Evolutionary conservation across 1,140 invertebrate genomes (phyloP).

Genomic region (Drosophila subpulchrella): DNA sequence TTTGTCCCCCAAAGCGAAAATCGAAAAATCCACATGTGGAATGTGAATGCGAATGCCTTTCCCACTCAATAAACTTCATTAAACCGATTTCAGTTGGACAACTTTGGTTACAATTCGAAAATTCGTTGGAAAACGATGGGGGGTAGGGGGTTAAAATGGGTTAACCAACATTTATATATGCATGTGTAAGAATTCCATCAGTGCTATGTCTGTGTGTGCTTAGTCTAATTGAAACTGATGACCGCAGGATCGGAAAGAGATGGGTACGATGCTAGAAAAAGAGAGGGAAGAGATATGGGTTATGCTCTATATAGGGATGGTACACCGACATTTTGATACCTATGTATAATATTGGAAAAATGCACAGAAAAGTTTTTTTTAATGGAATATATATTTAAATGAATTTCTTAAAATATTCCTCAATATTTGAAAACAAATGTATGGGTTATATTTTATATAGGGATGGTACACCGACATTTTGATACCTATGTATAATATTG

Average conservation of each 20-base stretch:
- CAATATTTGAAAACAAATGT: no score
- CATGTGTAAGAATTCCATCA: constrained; percentile 12
- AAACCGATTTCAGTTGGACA: constrained; percentile 35
- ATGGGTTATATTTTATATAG: no score
- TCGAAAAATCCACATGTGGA: constrained; percentile 16
- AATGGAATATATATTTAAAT: no score
- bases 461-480: no score
- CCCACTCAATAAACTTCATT: constrained; percentile 52
- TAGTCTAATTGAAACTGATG: constrained; percentile 59
- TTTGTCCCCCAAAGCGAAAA: neutral
- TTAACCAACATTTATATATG: constrained; percentile 39
- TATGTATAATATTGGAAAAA: neutral
- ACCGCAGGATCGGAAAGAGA: constrained; percentile 40
- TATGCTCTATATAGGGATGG: neutral
- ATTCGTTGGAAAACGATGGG: neutral
- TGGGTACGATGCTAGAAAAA: neutral
- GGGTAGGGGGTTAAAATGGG: neutral
- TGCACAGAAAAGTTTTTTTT: neutral
- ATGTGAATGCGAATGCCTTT: neutral
- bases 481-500: no score
- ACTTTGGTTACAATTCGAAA: constrained; percentile 38
- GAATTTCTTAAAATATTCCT: no score
- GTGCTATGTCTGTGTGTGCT: constrained; percentile 18
- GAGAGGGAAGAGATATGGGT: neutral
- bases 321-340: neutral